Conservation (phyloP, 2,888 invertebrate genomes). For the Chesias legatella region DNA sequence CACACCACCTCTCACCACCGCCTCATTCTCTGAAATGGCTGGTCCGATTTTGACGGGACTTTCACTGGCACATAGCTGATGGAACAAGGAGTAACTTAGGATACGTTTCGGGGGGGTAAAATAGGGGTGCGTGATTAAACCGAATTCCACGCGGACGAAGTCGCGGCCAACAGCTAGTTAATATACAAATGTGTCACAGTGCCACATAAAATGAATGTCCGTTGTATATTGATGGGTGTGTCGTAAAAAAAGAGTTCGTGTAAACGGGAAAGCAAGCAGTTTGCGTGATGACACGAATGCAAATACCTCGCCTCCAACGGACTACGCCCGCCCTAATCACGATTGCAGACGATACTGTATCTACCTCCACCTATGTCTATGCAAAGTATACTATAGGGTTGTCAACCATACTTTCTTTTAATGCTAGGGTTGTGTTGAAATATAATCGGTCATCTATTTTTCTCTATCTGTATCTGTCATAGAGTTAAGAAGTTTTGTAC, state of each 20-base stretch:
- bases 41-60: too few species aligned
- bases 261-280: conserved; percentile 28
- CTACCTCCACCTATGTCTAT: conserved; percentile 13
- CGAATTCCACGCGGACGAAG: too few species aligned
- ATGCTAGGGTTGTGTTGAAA: not conserved
- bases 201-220: not conserved
- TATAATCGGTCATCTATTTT: too few species aligned
- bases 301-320: conserved; percentile 36
- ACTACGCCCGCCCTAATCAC: conserved; percentile 29
- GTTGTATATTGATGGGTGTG: conserved; percentile 14
- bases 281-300: conserved; percentile 47
- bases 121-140: too few species aligned
- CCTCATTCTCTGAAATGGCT: too few species aligned
- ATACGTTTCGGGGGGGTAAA: too few species aligned
- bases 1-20: too few species aligned
- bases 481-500: too few species aligned
- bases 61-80: too few species aligned
- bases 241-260: conserved; percentile 24
- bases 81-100: too few species aligned
- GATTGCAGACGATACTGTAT: conserved; percentile 27
- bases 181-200: conserved; percentile 3
- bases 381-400: conserved; percentile 11
- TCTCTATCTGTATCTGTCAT: too few species aligned
- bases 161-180: conserved; percentile 15
- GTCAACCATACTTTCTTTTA: not conserved